Conservation (phyloP, 2,113 vertebrate genomes). For the Peromyscus leucopus region DNA sequence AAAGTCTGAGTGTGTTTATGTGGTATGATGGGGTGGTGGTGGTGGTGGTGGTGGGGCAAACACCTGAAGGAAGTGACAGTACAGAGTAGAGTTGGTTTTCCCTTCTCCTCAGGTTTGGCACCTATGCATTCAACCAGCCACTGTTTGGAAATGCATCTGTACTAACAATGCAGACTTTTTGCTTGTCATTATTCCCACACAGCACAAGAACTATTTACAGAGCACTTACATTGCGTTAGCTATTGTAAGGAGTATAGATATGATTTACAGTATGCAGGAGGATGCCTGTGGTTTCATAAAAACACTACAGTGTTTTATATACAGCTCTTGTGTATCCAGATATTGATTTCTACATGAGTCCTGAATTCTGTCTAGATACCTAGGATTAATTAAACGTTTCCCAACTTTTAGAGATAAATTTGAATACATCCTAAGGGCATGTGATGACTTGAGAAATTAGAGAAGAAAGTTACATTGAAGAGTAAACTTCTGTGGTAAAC, state of each 20-base stretch:
- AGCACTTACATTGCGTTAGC: not conserved
- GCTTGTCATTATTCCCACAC: not conserved
- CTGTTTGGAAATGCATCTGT: not conserved
- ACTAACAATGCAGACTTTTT: not conserved
- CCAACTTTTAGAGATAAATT: not conserved
- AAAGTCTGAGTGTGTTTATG: no score
- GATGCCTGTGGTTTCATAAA: not conserved
- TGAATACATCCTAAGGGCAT: not conserved
- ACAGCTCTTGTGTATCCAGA: not conserved
- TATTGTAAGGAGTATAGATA: not conserved
- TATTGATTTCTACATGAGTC: not conserved
- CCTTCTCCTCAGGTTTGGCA: no score
- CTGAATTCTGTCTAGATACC: not conserved
- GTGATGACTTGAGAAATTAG: not conserved
- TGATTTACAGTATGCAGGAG: not conserved
- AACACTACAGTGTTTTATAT: not conserved
- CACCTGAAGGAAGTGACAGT: not conserved
- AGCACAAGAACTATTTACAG: not conserved
- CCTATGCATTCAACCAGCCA: not conserved
- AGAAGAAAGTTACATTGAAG: not conserved
- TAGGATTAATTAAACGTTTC: not conserved
- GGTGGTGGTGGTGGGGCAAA: rapidly evolving
- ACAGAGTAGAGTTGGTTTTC: not conserved
- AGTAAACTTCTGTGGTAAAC: constrained; percentile 1
- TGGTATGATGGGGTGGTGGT: rapidly evolving